phyloP scores from a whole-genome alignment of 1,140 invertebrate genomes.

The Drosophila busckii region DNA sequence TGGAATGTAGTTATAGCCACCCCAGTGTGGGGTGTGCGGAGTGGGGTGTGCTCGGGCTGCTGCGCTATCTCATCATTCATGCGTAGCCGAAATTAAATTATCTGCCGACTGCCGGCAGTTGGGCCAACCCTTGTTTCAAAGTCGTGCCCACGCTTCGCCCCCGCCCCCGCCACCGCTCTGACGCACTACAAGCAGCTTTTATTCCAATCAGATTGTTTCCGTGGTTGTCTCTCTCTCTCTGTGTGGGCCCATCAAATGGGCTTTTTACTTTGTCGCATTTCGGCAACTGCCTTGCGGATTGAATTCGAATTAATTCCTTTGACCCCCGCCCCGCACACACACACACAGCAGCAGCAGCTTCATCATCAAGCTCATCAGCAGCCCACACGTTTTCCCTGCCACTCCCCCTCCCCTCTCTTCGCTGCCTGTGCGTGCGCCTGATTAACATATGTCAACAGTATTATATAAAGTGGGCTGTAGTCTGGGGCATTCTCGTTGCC shows the following conservation, averaged over 20 bases:
- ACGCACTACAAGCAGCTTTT: constrained; percentile 40
- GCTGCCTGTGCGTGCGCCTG: constrained; percentile 75
- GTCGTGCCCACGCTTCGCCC: constrained; percentile 5
- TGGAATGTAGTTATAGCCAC: constrained; percentile 4
- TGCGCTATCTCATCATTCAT: constrained; percentile 71
- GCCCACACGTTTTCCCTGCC: constrained; percentile 34
- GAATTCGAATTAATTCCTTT: constrained; percentile 79
- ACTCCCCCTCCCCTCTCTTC: constrained; percentile 31
- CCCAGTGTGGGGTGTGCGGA: not conserved
- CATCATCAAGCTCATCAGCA: constrained; percentile 50
- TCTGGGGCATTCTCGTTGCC: constrained; percentile 37
- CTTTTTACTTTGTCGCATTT: constrained; percentile 72
- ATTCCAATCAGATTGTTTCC: constrained; percentile 79
- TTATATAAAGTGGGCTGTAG: constrained; percentile 74
- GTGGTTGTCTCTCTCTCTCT: constrained; percentile 42
- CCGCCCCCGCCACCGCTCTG: not conserved
- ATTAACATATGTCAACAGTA: constrained; percentile 79
- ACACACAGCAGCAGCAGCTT: constrained; percentile 10
- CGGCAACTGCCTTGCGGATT: constrained; percentile 65
- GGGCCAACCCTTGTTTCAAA: constrained; percentile 76
- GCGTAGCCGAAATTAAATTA: constrained; percentile 79
- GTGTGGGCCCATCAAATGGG: constrained; percentile 60
- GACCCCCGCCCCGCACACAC: constrained; percentile 56
- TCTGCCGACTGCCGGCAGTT: constrained; percentile 63
- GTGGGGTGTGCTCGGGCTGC: constrained; percentile 2